Conservation (phyloP, 2,888 invertebrate genomes). For the Malacosoma neustria region DNA sequence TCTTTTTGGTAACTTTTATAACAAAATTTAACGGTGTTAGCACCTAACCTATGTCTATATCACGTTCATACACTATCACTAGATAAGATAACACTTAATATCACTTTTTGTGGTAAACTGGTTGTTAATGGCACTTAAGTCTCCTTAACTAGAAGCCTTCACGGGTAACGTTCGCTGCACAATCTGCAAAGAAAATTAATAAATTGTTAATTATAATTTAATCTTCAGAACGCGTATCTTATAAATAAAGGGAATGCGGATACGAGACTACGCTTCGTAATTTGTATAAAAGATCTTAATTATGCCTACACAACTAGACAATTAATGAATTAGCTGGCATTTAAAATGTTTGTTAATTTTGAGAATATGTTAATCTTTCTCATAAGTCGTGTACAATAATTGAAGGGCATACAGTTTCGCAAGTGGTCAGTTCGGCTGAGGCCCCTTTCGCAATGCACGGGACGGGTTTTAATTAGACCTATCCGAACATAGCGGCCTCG, state of each 20-base stretch:
- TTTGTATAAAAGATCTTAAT: conserved; percentile 1
- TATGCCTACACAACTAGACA: background rate
- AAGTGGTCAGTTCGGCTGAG: conserved; percentile 32
- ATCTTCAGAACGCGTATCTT: too few relatives aligned
- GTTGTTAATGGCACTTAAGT: conserved; percentile 68
- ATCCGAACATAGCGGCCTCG: conserved; percentile 61
- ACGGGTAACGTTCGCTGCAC: conserved; percentile 49
- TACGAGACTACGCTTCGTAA: conserved; percentile 4
- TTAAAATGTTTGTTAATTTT: conserved; percentile 2
- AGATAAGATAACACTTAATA: conserved; percentile 56
- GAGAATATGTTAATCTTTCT: conserved; percentile 17
- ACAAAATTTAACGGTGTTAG: conserved; percentile 45
- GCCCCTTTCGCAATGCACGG: conserved; percentile 53
- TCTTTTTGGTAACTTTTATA: conserved; percentile 66
- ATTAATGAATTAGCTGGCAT: conserved; percentile 1
- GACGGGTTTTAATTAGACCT: conserved; percentile 65
- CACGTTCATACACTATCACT: conserved; percentile 60
- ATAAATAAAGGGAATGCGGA: background rate
- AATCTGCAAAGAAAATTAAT: conserved; percentile 40
- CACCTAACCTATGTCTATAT: conserved; percentile 56
- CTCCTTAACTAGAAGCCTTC: conserved; percentile 55
- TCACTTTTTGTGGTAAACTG: conserved; percentile 70
- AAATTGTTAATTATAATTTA: background rate
- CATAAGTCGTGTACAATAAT: conserved; percentile 14
- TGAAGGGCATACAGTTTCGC: conserved; percentile 47